Evolutionary conservation across 2,113 vertebrate genomes (phyloP).

Genomic region (Hippocampus mohnikei): DNA sequence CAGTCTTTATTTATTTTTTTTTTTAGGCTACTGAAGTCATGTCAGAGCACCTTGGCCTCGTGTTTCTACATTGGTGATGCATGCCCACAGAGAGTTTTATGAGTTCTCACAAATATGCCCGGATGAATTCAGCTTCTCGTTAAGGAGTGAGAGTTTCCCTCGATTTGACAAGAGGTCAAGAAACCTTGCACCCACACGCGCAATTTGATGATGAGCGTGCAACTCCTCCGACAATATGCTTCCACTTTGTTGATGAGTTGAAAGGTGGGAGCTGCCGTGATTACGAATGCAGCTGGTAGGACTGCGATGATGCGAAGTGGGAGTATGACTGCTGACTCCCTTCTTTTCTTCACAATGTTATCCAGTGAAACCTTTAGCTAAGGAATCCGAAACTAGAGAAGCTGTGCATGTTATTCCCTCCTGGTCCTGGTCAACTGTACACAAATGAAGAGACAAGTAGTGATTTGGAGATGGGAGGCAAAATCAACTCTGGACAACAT

Average conservation of each 20-base stretch:
- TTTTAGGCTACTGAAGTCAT: neutral
- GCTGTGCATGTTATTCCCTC: too few relatives aligned
- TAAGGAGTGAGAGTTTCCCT: constrained; percentile 27
- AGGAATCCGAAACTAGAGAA: neutral
- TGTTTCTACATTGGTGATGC: constrained; percentile 30
- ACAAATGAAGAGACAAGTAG: neutral
- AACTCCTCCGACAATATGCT: constrained; percentile 1
- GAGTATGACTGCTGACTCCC: neutral
- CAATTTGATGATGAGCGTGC: constrained; percentile 13
- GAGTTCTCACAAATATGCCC: constrained; percentile 30
- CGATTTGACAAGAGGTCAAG: constrained; percentile 16
- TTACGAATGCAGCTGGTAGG: constrained; percentile 2
- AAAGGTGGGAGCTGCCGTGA: constrained; percentile 16
- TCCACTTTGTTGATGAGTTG: constrained; percentile 17
- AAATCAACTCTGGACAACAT: too few relatives aligned
- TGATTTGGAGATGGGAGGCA: too few relatives aligned
- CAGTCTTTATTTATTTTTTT: neutral
- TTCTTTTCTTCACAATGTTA: neutral
- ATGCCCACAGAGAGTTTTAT: neutral
- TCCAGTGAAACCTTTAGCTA: neutral
- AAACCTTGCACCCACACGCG: constrained; percentile 13
- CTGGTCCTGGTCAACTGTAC: too few relatives aligned
- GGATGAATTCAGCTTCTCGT: constrained; percentile 7
- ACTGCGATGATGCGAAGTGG: neutral
- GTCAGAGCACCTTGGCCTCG: constrained; percentile 10